Evolutionary conservation across 2,113 vertebrate genomes (phyloP).

Genomic region (Chunga burmeisteri): DNA sequence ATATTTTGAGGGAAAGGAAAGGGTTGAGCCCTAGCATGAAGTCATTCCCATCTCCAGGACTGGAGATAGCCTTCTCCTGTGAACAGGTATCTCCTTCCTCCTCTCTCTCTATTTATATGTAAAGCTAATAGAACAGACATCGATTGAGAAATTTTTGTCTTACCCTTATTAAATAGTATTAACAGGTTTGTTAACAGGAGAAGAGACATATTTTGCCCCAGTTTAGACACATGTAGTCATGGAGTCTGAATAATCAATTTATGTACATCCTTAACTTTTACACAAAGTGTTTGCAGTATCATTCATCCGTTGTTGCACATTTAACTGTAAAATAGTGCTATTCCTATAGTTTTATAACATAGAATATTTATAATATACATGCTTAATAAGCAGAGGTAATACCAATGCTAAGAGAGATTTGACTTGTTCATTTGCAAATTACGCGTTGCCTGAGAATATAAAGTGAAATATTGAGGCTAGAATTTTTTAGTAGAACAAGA

Average conservation of each 20-base stretch:
- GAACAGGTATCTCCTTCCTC: not conserved
- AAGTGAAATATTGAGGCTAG: not conserved
- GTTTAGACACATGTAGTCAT: not conserved
- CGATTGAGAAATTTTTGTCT: not conserved
- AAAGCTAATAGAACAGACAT: not conserved
- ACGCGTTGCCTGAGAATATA: not conserved
- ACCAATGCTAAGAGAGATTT: not conserved
- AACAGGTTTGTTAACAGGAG: not conserved
- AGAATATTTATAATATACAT: not conserved
- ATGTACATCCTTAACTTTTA: not conserved
- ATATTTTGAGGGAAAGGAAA: not conserved
- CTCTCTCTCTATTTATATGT: not conserved
- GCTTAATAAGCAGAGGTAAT: not conserved
- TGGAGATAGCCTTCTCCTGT: not conserved
- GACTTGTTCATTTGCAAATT: not conserved
- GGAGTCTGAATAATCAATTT: not conserved
- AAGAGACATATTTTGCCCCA: not conserved
- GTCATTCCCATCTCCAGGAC: not conserved
- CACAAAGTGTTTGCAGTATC: not conserved
- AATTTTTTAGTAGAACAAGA: not conserved
- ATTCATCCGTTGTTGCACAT: not conserved
- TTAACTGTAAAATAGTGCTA: not conserved
- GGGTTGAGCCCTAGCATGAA: not conserved
- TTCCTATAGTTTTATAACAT: not conserved
- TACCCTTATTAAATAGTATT: not conserved